Conservation (phyloP, 2,888 invertebrate species). For the Xestia c-nigrum region DNA sequence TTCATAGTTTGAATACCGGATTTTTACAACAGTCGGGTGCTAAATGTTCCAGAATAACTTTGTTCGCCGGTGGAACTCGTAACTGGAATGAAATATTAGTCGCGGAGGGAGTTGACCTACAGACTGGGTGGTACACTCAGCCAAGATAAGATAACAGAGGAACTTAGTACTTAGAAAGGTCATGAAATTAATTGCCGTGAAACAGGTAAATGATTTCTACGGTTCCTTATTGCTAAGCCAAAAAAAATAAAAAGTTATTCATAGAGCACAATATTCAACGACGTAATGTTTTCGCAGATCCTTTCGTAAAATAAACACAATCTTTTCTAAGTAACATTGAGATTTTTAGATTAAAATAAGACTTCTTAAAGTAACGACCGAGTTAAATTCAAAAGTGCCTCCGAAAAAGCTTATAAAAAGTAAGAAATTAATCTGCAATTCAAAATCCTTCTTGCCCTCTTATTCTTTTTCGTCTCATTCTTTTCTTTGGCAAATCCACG, state of each 20-base stretch:
- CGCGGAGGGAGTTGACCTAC: conserved; percentile 33
- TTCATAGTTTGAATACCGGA: conserved; percentile 52
- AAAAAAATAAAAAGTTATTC: conserved; percentile 16
- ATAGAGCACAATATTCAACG: conserved; percentile 22
- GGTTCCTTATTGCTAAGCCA: conserved; percentile 6
- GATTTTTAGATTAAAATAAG: conserved; percentile 74
- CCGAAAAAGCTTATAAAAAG: conserved; percentile 83
- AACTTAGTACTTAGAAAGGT: conserved; percentile 20
- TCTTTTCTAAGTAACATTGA: conserved; percentile 61
- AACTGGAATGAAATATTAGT: conserved; percentile 50
- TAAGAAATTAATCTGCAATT: conserved; percentile 87
- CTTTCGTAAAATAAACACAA: conserved; percentile 59
- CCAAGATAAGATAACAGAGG: conserved; percentile 25
- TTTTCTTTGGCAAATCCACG: conserved; percentile 74
- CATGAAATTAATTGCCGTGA: conserved; percentile 32
- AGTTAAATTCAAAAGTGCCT: conserved; percentile 80
- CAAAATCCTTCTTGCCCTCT: conserved; percentile 81
- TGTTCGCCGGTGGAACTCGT: conserved; percentile 36
- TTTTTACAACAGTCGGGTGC: conserved; percentile 64
- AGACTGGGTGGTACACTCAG: conserved; percentile 22
- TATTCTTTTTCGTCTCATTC: conserved; percentile 74
- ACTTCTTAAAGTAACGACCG: conserved; percentile 75
- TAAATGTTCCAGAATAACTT: conserved; percentile 64
- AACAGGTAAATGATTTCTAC: conserved; percentile 29
- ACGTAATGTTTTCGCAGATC: conserved; percentile 26